Evolutionary conservation across 2,888 invertebrate genomes (phyloP).

Genomic region (Nephrotoma flavescens): DNA sequence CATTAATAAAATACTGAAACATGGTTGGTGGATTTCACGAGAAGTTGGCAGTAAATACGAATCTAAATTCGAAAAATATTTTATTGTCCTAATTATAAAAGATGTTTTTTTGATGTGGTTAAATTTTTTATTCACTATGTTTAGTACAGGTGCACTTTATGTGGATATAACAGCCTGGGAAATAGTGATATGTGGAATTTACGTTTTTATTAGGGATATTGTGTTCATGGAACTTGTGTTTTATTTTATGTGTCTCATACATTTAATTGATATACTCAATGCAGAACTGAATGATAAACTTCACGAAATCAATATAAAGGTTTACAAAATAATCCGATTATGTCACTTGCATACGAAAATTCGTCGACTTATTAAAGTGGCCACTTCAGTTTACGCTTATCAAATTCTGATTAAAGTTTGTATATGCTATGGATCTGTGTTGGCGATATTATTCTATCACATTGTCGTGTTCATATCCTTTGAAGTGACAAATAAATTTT

Average conservation of each 20-base stretch:
- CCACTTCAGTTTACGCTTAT: background rate
- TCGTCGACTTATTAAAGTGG: background rate
- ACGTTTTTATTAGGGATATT: background rate
- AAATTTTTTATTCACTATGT: background rate
- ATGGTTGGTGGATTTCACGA: background rate
- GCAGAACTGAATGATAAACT: background rate
- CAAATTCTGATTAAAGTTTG: background rate
- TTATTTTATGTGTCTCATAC: background rate
- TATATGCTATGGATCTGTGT: background rate
- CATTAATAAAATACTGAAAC: background rate
- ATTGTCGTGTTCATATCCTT: background rate
- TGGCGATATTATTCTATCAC: background rate
- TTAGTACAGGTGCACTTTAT: background rate
- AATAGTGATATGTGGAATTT: background rate
- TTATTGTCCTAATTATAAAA: background rate
- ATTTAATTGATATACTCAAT: background rate
- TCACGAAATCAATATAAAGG: background rate
- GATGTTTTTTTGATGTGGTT: background rate
- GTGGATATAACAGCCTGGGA: background rate
- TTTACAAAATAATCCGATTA: background rate
- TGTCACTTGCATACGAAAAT: background rate
- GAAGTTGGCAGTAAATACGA: background rate
- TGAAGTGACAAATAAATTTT: background rate
- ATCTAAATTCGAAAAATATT: background rate
- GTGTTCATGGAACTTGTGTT: background rate